These are phyloP conservation scores for Nycticebus coucang DNA, from an alignment of 2,113 vertebrate genomes.

Conservation along the genomic window DNA sequence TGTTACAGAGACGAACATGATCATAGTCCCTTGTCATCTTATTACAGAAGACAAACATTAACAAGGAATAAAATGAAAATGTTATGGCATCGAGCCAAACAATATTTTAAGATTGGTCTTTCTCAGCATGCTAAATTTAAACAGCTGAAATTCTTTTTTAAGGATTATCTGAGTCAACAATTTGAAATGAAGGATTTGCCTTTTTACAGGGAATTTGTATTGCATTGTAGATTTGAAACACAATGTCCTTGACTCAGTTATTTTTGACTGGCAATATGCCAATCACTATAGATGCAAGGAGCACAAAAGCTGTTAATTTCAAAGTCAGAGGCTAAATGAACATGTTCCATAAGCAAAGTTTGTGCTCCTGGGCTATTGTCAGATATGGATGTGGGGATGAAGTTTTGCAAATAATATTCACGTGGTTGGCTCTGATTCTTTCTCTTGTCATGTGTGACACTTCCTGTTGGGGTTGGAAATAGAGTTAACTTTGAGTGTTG, in stretches of 20 bases:
- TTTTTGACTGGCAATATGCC: constrained; percentile 58
- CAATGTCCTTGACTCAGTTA: constrained; percentile 30
- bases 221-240: constrained; percentile 39
- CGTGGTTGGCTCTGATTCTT: not conserved
- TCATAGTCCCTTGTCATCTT: constrained; percentile 39
- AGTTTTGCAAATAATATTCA: not conserved
- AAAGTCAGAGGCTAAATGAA: not conserved
- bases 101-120: constrained; percentile 69
- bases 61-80: constrained; percentile 65
- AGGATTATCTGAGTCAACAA: constrained; percentile 71
- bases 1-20: not conserved
- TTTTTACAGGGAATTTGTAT: constrained; percentile 53
- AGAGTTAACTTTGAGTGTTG: not conserved
- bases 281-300: not conserved
- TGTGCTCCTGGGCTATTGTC: not conserved
- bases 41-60: constrained; percentile 57
- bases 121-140: constrained; percentile 76
- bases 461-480: not conserved
- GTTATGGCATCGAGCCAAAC: constrained; percentile 52
- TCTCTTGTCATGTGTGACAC: not conserved
- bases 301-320: not conserved
- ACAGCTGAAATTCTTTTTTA: constrained; percentile 61
- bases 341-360: not conserved
- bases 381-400: not conserved
- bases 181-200: constrained; percentile 61